A percentile compares a stretch with the other conserved stretches of the same genome.
phyloP scores from a whole-genome alignment of 1,140 invertebrate species.

The Drosophila guanche region DNA sequence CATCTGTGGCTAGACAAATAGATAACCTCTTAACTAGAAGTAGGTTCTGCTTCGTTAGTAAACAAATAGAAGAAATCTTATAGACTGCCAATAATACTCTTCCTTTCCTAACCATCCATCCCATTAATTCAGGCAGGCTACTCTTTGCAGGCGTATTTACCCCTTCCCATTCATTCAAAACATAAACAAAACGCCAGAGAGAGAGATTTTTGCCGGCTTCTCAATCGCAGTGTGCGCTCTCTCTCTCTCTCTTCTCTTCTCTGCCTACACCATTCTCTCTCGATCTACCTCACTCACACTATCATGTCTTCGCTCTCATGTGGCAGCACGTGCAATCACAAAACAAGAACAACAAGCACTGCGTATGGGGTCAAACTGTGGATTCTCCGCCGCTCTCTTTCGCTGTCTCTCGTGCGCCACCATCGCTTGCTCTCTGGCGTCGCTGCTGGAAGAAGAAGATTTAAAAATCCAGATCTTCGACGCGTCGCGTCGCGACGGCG shows the following conservation, averaged over 20 bases:
- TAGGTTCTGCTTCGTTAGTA: too few relatives aligned
- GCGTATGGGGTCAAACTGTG: neutral
- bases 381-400: neutral
- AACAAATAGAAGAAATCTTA: too few relatives aligned
- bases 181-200: constrained; percentile 55
- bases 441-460: constrained; percentile 4
- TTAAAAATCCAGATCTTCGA: neutral
- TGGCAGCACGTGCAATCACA: constrained; percentile 48
- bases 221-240: neutral
- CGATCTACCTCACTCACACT: neutral
- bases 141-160: neutral
- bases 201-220: constrained; percentile 64
- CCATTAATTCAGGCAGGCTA: too few relatives aligned
- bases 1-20: too few relatives aligned
- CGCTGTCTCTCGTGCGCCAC: neutral
- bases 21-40: too few relatives aligned
- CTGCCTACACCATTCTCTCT: constrained; percentile 3
- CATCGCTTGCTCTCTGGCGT: neutral
- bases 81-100: too few relatives aligned
- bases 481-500: constrained; percentile 22
- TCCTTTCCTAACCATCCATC: too few relatives aligned
- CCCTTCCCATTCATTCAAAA: constrained; percentile 49
- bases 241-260: constrained; percentile 1
- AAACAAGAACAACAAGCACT: constrained; percentile 25
- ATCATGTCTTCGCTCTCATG: neutral